Percentiles rank a stretch among this genome's conserved stretches.
These are phyloP conservation scores for Melanotaenia maccullochi DNA, from an alignment of 2,797 vertebrate genomes.

Conservation along the genomic window DNA sequence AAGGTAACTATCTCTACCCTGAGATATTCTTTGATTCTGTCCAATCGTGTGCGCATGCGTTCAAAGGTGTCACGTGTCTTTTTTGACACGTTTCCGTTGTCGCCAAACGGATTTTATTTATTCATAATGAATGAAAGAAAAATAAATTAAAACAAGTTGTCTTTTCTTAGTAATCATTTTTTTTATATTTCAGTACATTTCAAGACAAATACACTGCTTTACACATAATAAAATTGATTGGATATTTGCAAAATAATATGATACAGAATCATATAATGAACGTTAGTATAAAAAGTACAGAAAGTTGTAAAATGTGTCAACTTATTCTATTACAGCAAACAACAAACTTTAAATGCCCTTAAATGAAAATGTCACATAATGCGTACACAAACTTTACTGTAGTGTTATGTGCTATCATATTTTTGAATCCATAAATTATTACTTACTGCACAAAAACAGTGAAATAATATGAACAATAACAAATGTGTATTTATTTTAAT, in stretches of 20 bases:
- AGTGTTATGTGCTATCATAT: not conserved
- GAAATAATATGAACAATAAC: not conserved
- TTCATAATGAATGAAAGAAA: not conserved
- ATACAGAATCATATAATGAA: slow-evolving; percentile 13
- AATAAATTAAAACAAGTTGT: not conserved
- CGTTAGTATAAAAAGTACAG: slow-evolving; percentile 30
- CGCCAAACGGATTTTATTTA: not conserved
- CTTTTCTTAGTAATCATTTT: slow-evolving; percentile 4
- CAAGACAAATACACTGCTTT: not conserved
- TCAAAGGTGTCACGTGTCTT: slow-evolving; percentile 10
- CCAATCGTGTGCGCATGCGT: slow-evolving; percentile 33
- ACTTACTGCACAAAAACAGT: slow-evolving; percentile 20
- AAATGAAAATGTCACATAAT: not conserved
- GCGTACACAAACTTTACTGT: not conserved
- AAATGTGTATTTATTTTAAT: not conserved
- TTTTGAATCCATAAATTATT: slow-evolving; percentile 22
- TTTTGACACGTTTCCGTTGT: not conserved
- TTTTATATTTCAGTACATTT: slow-evolving; percentile 23
- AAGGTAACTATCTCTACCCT: accelerated
- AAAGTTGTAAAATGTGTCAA: slow-evolving; percentile 8
- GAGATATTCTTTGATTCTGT: slow-evolving; percentile 28
- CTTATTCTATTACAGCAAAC: not conserved
- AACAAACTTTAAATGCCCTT: not conserved
- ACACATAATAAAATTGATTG: slow-evolving; percentile 15
- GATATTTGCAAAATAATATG: slow-evolving; percentile 23